Evolutionary conservation across 92 coral and sea anemone species (phyloP), one percentile per base, ranked within the genome.

Genomic region (Parazoanthus darwini): DNA sequence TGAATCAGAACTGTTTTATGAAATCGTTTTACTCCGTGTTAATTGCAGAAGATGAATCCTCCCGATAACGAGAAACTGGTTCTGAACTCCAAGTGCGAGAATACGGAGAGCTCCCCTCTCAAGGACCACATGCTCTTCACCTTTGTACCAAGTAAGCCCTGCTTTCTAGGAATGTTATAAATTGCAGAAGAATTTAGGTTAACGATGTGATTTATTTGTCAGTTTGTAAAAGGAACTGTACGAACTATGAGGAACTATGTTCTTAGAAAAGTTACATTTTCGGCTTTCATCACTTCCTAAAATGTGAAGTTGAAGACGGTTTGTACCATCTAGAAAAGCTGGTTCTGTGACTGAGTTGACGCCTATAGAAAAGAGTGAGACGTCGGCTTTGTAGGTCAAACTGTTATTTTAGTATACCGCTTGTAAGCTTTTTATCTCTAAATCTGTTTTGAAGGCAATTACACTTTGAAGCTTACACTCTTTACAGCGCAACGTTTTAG

Each of bases 91-190:
- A 92, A 85, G 74, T 96, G 99, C 66, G 99, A 96, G 81, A 96
- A 96, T 86, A 95, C 88, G 43, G 96, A 90, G 29, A 18, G 68
- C 68, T 91, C 95, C 14, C 39, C 88, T 1, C 86, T 59, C 82
- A 93, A 95, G 68, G 95, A 95, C 66, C 91, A 93, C 75, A 87
- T 94, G 35, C 56, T 92, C 82, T 96, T 95, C 72, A 92, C 92
- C 81, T 96, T 95, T 37, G 86, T 96, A 23, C 99, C 99, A 94
- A 96, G 99, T 96, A 92, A 89, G 98, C 4, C 6, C 39, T 20
- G 68, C 68, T 63, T 63, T 63, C 68, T 63, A 18, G 25, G 4
- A 63, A 22, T 18, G 68, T 7, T 16, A 63, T 25, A 63, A 18
- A 18, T 18, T 63, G 68, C 68, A 63, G 6, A 1, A 16, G 3